Conservation (phyloP, 1,140 invertebrate genomes). For the Hypothenemus hampei region DNA sequence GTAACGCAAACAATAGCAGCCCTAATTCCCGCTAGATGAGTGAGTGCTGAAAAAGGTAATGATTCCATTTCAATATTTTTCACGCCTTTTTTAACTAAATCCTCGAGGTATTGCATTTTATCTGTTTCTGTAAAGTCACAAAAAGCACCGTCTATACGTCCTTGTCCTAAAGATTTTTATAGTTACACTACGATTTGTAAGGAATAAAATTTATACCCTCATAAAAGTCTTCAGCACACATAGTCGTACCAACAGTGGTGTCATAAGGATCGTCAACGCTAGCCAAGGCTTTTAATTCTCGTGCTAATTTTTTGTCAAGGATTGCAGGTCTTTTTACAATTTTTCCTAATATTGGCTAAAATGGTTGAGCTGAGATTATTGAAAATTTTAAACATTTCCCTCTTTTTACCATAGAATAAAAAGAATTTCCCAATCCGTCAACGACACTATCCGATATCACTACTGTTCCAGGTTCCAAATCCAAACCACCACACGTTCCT, state of each 20-base stretch:
- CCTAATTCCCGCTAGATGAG: constrained; percentile 89
- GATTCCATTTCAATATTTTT: constrained; percentile 99
- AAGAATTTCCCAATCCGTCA: constrained; percentile 61
- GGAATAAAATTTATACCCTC: constrained; percentile 63
- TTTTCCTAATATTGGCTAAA: constrained; percentile 77
- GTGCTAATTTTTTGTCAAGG: constrained; percentile 72
- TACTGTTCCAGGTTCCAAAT: constrained; percentile 66
- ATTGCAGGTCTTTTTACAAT: constrained; percentile 72
- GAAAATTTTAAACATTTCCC: not conserved
- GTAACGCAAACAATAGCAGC: constrained; percentile 92
- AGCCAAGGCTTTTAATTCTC: constrained; percentile 70
- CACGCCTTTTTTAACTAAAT: constrained; percentile 73
- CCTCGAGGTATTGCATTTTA: constrained; percentile 81
- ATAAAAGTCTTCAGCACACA: constrained; percentile 97
- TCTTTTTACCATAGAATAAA: constrained; percentile 57
- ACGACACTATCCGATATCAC: constrained; percentile 67
- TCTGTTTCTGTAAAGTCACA: constrained; percentile 89
- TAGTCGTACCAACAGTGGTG: constrained; percentile 81
- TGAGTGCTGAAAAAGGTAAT: constrained; percentile 86
- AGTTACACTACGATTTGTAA: not conserved
- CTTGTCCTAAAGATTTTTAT: constrained; percentile 60
- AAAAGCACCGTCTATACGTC: constrained; percentile 92
- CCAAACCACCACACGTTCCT: constrained; percentile 78
- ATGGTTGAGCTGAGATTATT: constrained; percentile 5
- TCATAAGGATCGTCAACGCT: constrained; percentile 78